Conservation (phyloP, 2,113 vertebrate genomes). For the Hucho hucho region DNA sequence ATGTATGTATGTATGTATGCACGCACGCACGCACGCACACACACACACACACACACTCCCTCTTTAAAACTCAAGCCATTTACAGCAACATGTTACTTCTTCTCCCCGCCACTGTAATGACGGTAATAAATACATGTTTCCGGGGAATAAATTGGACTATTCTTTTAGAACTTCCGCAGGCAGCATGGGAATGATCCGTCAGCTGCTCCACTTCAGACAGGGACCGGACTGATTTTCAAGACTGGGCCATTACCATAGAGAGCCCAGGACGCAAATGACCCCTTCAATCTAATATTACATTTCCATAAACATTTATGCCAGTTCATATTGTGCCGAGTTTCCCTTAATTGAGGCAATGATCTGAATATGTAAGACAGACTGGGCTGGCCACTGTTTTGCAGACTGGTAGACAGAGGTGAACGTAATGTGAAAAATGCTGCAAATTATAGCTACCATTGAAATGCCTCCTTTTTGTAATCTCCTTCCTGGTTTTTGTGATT, state of each 20-base stretch:
- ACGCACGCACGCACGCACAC: too few relatives aligned
- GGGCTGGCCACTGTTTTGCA: slow-evolving; percentile 60
- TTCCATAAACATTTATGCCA: slow-evolving; percentile 81
- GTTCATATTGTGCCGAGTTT: slow-evolving; percentile 77
- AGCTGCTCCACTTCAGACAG: slow-evolving; percentile 75
- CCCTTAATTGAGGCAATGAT: slow-evolving; percentile 79
- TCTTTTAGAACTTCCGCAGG: slow-evolving; percentile 70
- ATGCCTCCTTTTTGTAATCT: slow-evolving; percentile 30
- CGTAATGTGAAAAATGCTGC: slow-evolving; percentile 77
- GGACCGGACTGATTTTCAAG: slow-evolving; percentile 76
- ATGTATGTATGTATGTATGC: too few relatives aligned
- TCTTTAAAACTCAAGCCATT: too few relatives aligned
- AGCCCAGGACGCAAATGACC: slow-evolving; percentile 70
- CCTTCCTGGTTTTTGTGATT: slow-evolving; percentile 41
- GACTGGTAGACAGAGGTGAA: slow-evolving; percentile 66
- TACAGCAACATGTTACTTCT: slow-evolving; percentile 19
- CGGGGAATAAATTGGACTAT: slow-evolving; percentile 69
- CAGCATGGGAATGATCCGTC: slow-evolving; percentile 66
- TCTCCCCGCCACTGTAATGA: slow-evolving; percentile 66
- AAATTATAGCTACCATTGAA: slow-evolving; percentile 74
- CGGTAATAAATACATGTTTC: slow-evolving; percentile 18
- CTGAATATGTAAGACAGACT: slow-evolving; percentile 79
- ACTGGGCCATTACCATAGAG: slow-evolving; percentile 76
- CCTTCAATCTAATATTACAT: slow-evolving; percentile 75
- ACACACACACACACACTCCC: too few relatives aligned